Evolutionary conservation across 2,888 invertebrate genomes (phyloP).

Genomic region (Drosophila sordidula): DNA sequence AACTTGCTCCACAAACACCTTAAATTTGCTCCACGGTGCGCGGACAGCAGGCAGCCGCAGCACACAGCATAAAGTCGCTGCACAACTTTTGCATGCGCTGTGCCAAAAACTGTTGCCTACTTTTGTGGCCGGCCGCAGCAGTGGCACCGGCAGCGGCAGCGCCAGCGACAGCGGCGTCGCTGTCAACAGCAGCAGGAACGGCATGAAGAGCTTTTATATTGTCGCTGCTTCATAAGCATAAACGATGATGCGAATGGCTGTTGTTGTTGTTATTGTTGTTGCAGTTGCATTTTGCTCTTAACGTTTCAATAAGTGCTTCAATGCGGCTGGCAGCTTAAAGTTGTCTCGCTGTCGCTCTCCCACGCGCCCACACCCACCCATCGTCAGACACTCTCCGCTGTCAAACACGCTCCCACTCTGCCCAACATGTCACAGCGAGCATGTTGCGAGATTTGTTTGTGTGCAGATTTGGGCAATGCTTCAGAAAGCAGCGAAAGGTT

Average conservation of each 20-base stretch:
- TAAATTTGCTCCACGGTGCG: conserved; percentile 13
- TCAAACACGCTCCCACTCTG: conserved; percentile 5
- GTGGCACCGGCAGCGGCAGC: conserved; percentile 9
- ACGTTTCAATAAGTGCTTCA: conserved; percentile 67
- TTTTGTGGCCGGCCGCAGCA: conserved; percentile 36
- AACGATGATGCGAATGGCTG: conserved; percentile 26
- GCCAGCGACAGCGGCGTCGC: conserved; percentile 15
- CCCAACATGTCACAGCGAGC: conserved; percentile 40
- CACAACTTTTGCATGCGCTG: conserved; percentile 27
- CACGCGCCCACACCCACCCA: not conserved
- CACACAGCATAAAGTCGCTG: conserved; percentile 32
- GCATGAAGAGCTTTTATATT: conserved; percentile 26
- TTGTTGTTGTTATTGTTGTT: conserved; percentile 7
- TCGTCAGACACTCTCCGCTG: conserved; percentile 2
- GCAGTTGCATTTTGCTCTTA: conserved; percentile 41
- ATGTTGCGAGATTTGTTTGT: conserved; percentile 66
- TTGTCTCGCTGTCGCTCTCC: conserved; percentile 10
- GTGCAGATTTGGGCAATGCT: conserved; percentile 53
- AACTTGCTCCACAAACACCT: not conserved
- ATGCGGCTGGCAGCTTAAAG: conserved; percentile 60
- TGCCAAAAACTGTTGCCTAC: conserved; percentile 56
- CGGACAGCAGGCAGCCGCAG: conserved; percentile 18
- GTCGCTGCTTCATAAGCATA: conserved; percentile 48
- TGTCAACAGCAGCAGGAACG: conserved; percentile 32
- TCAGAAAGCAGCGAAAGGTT: conserved; percentile 38